Percentiles rank a stretch among this genome's conserved stretches.
Evolutionary conservation across 2,797 vertebrate species (phyloP).

Genomic region (Enteromius thamalakanensis): DNA sequence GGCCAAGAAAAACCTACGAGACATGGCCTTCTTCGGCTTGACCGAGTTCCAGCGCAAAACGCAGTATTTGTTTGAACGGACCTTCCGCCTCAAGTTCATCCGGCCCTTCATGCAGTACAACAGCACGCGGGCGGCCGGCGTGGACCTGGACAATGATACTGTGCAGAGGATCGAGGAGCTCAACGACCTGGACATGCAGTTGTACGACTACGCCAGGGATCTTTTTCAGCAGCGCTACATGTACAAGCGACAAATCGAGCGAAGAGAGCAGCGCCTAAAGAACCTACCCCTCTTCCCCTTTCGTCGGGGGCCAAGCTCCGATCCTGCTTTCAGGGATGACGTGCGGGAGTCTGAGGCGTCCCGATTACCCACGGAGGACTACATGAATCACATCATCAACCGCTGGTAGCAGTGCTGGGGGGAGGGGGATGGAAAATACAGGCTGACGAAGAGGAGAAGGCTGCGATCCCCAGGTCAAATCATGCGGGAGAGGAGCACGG

Average conservation of each 20-base stretch:
- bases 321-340: slow-evolving; percentile 68
- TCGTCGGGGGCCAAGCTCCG: slow-evolving; percentile 73
- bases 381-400: slow-evolving; percentile 99
- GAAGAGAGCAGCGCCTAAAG: slow-evolving; percentile 89
- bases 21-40: slow-evolving; percentile 98
- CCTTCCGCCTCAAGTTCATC: slow-evolving; percentile 97
- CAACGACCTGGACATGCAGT: slow-evolving; percentile 95
- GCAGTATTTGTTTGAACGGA: slow-evolving; percentile 97
- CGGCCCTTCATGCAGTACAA: slow-evolving; percentile 99
- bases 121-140: slow-evolving; percentile 93
- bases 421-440: slow-evolving; percentile 52
- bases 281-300: slow-evolving; percentile 83
- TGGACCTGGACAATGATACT: slow-evolving; percentile 91
- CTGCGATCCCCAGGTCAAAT: neutral
- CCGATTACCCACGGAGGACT: slow-evolving; percentile 95
- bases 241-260: slow-evolving; percentile 92
- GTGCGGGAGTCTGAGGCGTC: slow-evolving; percentile 78
- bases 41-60: slow-evolving; percentile 99
- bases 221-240: slow-evolving; percentile 98
- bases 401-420: slow-evolving; percentile 88
- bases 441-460: slow-evolving; percentile 39
- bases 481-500: slow-evolving; percentile 15
- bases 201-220: slow-evolving; percentile 97
- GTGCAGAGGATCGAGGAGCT: slow-evolving; percentile 95
- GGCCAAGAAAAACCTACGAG: slow-evolving; percentile 96